Conservation (phyloP, 2,797 vertebrate species). For the Malurus leucopterus region DNA sequence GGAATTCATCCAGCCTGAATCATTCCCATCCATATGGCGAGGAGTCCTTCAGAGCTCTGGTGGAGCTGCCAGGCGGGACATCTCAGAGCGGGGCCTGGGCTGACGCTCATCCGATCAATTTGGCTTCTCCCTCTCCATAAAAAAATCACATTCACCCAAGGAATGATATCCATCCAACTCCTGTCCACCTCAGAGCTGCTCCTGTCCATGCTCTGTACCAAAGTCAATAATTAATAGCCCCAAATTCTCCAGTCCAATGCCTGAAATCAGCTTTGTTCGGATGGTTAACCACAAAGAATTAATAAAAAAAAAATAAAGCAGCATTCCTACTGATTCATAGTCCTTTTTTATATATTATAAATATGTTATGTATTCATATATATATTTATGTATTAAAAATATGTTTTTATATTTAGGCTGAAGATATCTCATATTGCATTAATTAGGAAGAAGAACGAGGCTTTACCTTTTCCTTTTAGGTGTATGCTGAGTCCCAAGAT, state of each 20-base stretch:
- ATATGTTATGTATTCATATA: too few species aligned
- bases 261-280: not conserved
- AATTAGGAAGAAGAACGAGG: not conserved
- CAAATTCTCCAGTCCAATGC: not conserved
- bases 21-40: conserved; percentile 24
- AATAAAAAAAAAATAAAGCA: not conserved
- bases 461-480: not conserved
- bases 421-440: not conserved
- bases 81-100: not conserved
- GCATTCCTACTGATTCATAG: not conserved
- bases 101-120: not conserved
- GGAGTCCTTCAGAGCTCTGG: conserved; percentile 1
- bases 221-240: not conserved
- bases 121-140: not conserved
- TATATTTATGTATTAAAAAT: not conserved
- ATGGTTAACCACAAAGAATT: not conserved
- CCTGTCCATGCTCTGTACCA: not conserved
- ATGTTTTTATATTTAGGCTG: not conserved
- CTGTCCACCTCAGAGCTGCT: not conserved
- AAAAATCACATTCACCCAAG: not conserved
- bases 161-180: not conserved
- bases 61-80: not conserved
- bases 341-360: not conserved
- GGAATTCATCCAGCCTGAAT: conserved; percentile 18
- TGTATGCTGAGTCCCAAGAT: not conserved